These are phyloP conservation scores for Tenualosa ilisha DNA, from an alignment of 2,797 vertebrate genomes.

Conservation along the genomic window DNA sequence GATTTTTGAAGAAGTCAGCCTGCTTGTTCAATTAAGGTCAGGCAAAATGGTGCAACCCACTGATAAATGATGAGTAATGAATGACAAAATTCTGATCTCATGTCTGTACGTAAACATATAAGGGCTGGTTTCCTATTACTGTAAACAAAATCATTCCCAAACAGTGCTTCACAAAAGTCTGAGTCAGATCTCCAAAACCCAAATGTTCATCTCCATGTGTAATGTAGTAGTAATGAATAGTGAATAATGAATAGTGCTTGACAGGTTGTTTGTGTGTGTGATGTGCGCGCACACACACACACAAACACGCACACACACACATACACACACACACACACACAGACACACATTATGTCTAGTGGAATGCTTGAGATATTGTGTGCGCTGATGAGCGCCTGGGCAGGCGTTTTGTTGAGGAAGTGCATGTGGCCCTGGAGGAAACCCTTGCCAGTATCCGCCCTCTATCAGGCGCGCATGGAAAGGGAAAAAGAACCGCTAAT, in stretches of 20 bases:
- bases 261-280: neutral
- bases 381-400: constrained; percentile 52
- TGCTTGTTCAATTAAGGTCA: neutral
- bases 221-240: neutral
- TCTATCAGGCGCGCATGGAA: constrained; percentile 71
- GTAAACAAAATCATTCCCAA: too few species aligned
- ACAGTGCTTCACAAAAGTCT: too few species aligned
- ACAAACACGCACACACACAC: too few species aligned
- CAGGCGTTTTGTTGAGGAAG: constrained; percentile 72
- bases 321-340: neutral
- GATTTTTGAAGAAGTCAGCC: neutral
- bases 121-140: too few species aligned
- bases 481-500: constrained; percentile 63
- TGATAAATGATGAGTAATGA: too few species aligned
- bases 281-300: too few species aligned
- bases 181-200: too few species aligned
- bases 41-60: neutral
- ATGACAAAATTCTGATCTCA: too few species aligned
- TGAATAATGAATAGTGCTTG: neutral
- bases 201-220: neutral
- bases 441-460: constrained; percentile 79
- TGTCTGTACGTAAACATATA: neutral
- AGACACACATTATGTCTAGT: constrained; percentile 41
- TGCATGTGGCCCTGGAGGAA: constrained; percentile 80
- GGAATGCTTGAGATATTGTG: constrained; percentile 60